A percentile compares a stretch with the other conserved stretches of the same genome.
Evolutionary conservation across 2,797 vertebrate species (phyloP).

Genomic region (Dromococcyx pavoninus): DNA sequence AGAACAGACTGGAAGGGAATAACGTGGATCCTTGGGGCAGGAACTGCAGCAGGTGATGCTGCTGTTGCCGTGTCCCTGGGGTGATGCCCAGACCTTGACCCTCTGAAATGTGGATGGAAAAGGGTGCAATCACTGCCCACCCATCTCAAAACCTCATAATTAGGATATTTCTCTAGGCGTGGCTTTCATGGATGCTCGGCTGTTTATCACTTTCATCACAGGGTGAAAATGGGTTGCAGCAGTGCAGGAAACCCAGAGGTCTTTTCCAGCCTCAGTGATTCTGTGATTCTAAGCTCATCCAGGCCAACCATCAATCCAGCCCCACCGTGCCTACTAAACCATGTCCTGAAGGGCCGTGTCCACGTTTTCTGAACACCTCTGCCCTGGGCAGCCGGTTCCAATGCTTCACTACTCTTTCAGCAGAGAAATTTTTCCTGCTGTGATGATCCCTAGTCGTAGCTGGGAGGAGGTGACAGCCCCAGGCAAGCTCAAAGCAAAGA

Average conservation of each 20-base stretch:
- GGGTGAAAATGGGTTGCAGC: not conserved
- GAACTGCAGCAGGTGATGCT: not conserved
- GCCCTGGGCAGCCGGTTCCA: no score
- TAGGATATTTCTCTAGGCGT: not conserved
- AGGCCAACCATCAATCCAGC: no score
- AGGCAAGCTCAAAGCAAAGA: no score
- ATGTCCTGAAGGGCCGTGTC: no score
- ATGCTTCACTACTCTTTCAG: no score
- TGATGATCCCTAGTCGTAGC: not conserved
- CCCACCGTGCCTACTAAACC: no score
- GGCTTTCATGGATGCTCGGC: not conserved
- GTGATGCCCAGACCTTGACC: no score
- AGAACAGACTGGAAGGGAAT: not conserved
- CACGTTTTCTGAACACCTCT: no score
- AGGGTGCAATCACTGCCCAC: not conserved
- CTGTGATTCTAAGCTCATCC: no score
- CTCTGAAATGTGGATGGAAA: not conserved
- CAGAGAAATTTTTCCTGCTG: no score
- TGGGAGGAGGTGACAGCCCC: not conserved
- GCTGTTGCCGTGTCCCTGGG: not conserved
- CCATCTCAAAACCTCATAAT: accelerated
- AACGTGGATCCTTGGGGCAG: no score
- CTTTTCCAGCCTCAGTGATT: no score
- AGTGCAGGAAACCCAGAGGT: not conserved
- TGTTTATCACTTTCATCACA: not conserved